phyloP scores from a whole-genome alignment of 2,113 vertebrate species.

The Tachycineta bicolor region DNA sequence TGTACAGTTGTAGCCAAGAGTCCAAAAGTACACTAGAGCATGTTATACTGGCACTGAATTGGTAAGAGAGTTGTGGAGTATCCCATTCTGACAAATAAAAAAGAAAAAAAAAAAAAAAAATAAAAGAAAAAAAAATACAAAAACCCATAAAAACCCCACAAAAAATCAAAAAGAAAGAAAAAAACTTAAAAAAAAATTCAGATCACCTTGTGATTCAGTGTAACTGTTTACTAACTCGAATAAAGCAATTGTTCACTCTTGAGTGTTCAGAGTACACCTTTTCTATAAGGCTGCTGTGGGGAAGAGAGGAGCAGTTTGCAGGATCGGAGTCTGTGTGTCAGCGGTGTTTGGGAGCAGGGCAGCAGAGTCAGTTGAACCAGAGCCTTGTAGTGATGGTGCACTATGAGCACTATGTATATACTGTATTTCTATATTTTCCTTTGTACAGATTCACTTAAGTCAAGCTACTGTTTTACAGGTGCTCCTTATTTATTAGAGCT shows the following conservation, averaged over 20 bases:
- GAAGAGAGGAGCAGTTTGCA: constrained; percentile 28
- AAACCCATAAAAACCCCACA: not conserved
- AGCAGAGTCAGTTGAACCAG: not conserved
- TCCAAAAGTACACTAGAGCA: constrained; percentile 85
- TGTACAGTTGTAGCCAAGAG: constrained; percentile 88
- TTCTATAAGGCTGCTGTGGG: constrained; percentile 68
- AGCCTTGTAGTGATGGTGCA: constrained; percentile 73
- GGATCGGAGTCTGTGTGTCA: not conserved
- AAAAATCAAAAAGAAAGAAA: constrained; percentile 47
- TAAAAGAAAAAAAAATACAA: not conserved
- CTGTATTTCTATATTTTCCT: constrained; percentile 86
- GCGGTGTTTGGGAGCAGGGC: constrained; percentile 9
- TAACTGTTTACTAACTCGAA: constrained; percentile 87
- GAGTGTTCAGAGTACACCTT: constrained; percentile 73
- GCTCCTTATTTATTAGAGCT: constrained; percentile 88
- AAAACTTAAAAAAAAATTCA: constrained; percentile 2
- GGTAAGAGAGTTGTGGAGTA: constrained; percentile 80
- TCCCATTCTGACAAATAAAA: constrained; percentile 78
- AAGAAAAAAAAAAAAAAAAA: not conserved
- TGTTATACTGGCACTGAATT: constrained; percentile 81
- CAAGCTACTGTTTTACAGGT: constrained; percentile 86
- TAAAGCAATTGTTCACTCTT: constrained; percentile 84
- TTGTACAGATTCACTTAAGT: constrained; percentile 84
- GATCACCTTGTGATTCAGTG: constrained; percentile 88
- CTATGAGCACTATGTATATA: constrained; percentile 79